Conservation (phyloP, 2,113 vertebrate genomes). For the Sminthopsis crassicaudata region DNA sequence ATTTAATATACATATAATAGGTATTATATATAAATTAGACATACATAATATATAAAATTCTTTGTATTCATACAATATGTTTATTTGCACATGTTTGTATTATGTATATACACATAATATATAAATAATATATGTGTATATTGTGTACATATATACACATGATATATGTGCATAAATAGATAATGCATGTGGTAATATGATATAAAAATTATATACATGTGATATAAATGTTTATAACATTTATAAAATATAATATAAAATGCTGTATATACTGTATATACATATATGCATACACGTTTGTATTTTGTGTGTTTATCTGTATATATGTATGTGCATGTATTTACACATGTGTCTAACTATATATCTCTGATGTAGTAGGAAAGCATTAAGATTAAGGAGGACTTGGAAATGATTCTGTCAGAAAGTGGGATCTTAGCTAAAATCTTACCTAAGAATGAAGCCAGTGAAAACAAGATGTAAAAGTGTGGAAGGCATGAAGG, state of each 20-base stretch:
- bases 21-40: background rate
- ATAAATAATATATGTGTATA: too few species aligned
- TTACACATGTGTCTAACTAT: background rate
- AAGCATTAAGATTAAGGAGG: background rate
- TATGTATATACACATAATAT: too few species aligned
- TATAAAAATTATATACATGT: background rate
- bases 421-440: background rate
- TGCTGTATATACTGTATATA: background rate
- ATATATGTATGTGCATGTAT: background rate
- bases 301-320: background rate
- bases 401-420: background rate
- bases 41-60: too few species aligned
- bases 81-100: too few species aligned
- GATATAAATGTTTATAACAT: too few species aligned
- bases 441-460: background rate
- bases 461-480: background rate
- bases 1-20: background rate
- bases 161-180: too few species aligned
- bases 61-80: background rate
- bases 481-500: background rate
- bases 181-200: too few species aligned
- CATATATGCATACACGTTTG: background rate
- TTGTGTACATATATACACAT: too few species aligned
- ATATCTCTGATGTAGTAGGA: background rate
- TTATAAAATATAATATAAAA: background rate